Base-by-base conservation (phyloP, 1,140 invertebrate species). In the Cyclargus thomasi region DNA sequence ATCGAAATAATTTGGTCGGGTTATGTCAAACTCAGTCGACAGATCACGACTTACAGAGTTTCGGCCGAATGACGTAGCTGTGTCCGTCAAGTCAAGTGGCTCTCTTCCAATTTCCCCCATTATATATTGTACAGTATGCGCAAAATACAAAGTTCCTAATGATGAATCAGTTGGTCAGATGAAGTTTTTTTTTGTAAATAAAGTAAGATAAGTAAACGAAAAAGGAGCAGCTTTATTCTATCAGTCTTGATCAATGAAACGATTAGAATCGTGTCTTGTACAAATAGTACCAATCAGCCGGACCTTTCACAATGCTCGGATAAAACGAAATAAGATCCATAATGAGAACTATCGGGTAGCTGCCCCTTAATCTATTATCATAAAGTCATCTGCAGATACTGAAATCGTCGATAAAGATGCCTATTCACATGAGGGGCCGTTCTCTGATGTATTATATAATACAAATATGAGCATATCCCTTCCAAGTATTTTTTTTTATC, bases 321-420 rank as follows among this genome's bases (percentile, higher is more conserved):
- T 79, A 80, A 85, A 84, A 86, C 78, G 80, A 86, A 86, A 83
- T 86, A 82, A 78, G 82, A 79, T 74, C 78, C 72, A 73, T 82
- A 82, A 81, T 84, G 80, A 83, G 85, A 86, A 85, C 82, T 86
- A 84, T 86, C 74, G 77, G 70, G 70, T 73, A 74, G 73, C 72
- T 75, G 70, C 74, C 72, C 74, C 70, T 78, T 83, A 82, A 77
- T 87, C 75, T 86, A 82, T 82, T 83, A 82, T 82, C 76, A 75
- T 83, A 75, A 80, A 81, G 77, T 85, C 81, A 68, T 66, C 69
- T 76, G 77, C 82, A 81, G 79, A 80, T 73, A 75, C 71, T 64
- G 74, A 72, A 71, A 73, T 68, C 53, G 62, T 63, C 74, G 70
- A 74, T 70, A 70, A 77, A 74, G 75, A 70, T 69, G 36, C n/a